phyloP scores from a whole-genome alignment of 2,888 invertebrate genomes.

The Rhopalosiphum nymphaeae region DNA sequence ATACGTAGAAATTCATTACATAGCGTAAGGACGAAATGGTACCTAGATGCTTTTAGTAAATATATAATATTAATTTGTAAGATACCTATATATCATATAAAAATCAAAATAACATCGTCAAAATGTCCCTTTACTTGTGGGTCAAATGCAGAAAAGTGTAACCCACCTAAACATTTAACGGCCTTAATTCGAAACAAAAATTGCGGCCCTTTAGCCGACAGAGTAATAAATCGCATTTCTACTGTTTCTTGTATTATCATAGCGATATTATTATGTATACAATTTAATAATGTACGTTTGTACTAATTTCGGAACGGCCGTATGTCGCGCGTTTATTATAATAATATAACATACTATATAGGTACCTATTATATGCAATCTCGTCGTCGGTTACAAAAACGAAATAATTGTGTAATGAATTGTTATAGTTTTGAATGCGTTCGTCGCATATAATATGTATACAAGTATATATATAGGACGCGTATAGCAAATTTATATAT shows the following conservation, averaged over 20 bases:
- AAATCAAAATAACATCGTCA: too few relatives aligned
- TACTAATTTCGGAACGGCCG: neutral
- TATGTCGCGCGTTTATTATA: neutral
- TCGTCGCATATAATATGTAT: neutral
- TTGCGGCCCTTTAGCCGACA: neutral
- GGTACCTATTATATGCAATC: neutral
- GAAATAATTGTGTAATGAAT: slow-evolving; percentile 17
- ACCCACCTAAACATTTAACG: too few relatives aligned
- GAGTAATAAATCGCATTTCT: neutral
- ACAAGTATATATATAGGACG: neutral
- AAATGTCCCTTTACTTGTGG: too few relatives aligned
- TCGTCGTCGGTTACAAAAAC: neutral
- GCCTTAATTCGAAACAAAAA: neutral
- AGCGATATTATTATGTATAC: neutral
- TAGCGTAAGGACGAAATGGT: too few relatives aligned
- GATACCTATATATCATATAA: too few relatives aligned
- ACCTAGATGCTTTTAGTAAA: too few relatives aligned
- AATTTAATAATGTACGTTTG: neutral
- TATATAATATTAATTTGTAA: too few relatives aligned
- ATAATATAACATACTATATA: neutral
- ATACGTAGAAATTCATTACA: too few relatives aligned
- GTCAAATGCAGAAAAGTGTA: too few relatives aligned
- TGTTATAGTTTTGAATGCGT: slow-evolving; percentile 36
- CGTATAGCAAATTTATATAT: slow-evolving; percentile 38
- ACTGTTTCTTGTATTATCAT: neutral